Base-by-base conservation (phyloP, 2,797 vertebrate species). In the Paramormyrops hopkinsi region DNA sequence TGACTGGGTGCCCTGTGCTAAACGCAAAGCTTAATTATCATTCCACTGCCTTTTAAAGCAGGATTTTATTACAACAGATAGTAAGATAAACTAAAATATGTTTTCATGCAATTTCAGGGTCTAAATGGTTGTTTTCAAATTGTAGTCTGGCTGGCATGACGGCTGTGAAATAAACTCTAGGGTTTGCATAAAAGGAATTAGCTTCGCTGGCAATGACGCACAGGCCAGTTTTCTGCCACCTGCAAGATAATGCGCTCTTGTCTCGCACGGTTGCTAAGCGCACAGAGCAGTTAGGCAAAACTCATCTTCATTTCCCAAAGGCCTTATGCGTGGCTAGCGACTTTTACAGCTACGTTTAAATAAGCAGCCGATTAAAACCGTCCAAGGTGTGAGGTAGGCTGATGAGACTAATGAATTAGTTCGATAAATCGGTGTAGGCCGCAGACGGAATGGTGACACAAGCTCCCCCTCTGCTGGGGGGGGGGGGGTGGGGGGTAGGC, bases 321-420 rank as follows among this genome's bases (percentile, higher is more conserved):
- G 94, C 92, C 93, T 93, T 91, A 90, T 94, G 95, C 94, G 91
- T 90, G 92, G 92, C 92, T 92, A 84, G 88, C 89, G 92, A 91
- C 92, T 94, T 88, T 44, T 73, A 90, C 84, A 22, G 88, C 94
- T 94, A 94, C 93, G 93, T 94, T 95, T 96, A 96, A 96, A 95
- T 93, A 95, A 95, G 93, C 92, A 93, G 92, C 93, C 95, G 94
- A 96, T 96, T 95, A 95, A 95, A 94, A 95, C 94, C 94, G 93
- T 94, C 92, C 86, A 85, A 92, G 91, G 90, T 90, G 91, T 91
- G 94, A 94, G 95, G 95, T 93, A 94, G 93, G 93, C 95, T 95
- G 94, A 96, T 96, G 92, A 93, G 93, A 93, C 93, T 94, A 95
- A 95, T 95, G 93, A 96, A 95, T 94, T 91, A 92, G 91, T 93